Percentiles rank a stretch among this genome's conserved stretches.
These are phyloP conservation scores for Octodonta nipae DNA, from an alignment of 2,888 invertebrate genomes.

Conservation along the genomic window DNA sequence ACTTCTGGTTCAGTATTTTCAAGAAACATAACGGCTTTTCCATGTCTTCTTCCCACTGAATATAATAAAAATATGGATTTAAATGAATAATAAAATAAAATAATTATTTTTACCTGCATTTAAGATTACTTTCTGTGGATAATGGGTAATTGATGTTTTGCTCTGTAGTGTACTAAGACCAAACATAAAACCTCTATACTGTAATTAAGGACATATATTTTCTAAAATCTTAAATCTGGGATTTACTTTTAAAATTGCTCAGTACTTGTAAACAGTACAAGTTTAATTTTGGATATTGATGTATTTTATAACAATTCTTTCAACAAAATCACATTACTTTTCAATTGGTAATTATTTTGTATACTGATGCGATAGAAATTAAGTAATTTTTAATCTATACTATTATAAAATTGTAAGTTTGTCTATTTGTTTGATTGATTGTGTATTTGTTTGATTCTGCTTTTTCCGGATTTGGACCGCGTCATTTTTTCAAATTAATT, in stretches of 20 bases:
- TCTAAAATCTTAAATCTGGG: too few relatives aligned
- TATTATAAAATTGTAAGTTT: too few relatives aligned
- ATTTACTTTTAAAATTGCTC: too few relatives aligned
- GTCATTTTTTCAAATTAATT: too few relatives aligned
- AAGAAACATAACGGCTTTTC: slow-evolving; percentile 41
- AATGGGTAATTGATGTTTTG: slow-evolving; percentile 48
- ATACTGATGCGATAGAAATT: too few relatives aligned
- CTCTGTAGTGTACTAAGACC: slow-evolving; percentile 58
- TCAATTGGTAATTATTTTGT: too few relatives aligned
- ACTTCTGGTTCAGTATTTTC: slow-evolving; percentile 26
- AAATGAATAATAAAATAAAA: neutral
- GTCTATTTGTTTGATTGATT: too few relatives aligned
- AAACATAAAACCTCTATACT: slow-evolving; percentile 49
- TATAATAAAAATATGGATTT: slow-evolving; percentile 8
- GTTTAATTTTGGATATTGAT: neutral
- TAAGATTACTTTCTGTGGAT: slow-evolving; percentile 45
- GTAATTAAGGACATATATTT: slow-evolving; percentile 1
- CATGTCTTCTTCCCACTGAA: slow-evolving; percentile 38
- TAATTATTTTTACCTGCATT: slow-evolving; percentile 44
- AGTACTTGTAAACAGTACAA: too few relatives aligned
- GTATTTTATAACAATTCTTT: neutral
- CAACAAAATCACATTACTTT: too few relatives aligned
- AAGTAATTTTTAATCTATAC: too few relatives aligned
- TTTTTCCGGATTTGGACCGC: too few relatives aligned
- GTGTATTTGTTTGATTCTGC: too few relatives aligned